Conservation (phyloP, 2,113 vertebrate genomes). For the Arvicanthis niloticus region DNA sequence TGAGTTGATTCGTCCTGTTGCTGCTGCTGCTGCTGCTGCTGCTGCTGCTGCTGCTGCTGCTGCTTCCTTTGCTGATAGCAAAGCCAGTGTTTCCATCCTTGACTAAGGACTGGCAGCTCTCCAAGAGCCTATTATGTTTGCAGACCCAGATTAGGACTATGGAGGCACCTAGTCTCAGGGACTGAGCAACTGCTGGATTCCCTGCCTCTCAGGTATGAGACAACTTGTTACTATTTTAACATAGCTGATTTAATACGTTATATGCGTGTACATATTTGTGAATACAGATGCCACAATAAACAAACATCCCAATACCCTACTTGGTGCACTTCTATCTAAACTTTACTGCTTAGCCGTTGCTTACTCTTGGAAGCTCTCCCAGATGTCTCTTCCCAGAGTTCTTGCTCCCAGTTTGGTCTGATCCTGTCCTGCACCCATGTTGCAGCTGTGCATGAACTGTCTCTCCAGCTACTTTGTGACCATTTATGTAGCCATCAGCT, state of each 20-base stretch:
- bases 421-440: not conserved
- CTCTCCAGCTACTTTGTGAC: not conserved
- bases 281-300: not conserved
- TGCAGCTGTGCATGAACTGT: not conserved
- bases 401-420: not conserved
- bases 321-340: not conserved
- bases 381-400: not conserved
- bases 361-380: conserved; percentile 4
- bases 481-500: not conserved
- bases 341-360: not conserved
- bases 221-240: not conserved
- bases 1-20: not conserved
- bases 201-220: not conserved
- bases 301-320: not conserved
- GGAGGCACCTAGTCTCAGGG: not conserved
- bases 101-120: not conserved
- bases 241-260: not conserved
- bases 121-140: not conserved
- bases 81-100: not conserved
- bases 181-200: not conserved
- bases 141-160: not conserved
- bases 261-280: not conserved
- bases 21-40: not conserved
- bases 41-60: not conserved
- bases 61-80: not conserved